Evolutionary conservation across 64 coral and sea anemone species (phyloP).

Genomic region (Montipora cactus): DNA sequence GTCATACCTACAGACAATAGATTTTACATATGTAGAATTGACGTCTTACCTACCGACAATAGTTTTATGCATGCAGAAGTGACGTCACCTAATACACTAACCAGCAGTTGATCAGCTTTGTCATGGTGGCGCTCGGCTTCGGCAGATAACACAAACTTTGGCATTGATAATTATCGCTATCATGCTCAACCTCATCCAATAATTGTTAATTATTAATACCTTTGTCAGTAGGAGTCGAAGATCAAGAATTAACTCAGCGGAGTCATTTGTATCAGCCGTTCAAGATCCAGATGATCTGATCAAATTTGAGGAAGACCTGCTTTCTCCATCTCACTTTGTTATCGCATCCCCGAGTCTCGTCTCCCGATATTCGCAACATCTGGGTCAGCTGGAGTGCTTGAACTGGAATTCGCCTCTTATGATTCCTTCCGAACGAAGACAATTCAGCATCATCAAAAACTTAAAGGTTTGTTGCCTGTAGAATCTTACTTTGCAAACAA

Average conservation of each 20-base stretch:
- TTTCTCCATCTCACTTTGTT: slow-evolving; percentile 73
- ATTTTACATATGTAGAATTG: no score
- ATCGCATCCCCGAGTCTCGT: slow-evolving; percentile 74
- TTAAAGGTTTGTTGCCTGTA: slow-evolving; percentile 68
- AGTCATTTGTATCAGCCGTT: slow-evolving; percentile 87
- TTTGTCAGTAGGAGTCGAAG: background rate
- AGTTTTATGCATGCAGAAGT: no score
- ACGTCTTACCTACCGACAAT: no score
- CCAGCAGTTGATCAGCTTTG: no score
- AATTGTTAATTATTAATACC: no score
- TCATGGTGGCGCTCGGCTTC: no score
- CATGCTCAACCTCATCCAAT: no score
- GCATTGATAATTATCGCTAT: no score
- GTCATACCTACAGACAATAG: no score
- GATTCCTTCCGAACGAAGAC: slow-evolving; percentile 61
- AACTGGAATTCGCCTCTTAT: slow-evolving; percentile 83
- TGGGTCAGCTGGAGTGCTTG: slow-evolving; percentile 85
- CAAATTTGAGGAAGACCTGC: slow-evolving; percentile 64
- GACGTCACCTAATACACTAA: no score
- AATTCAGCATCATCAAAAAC: slow-evolving; percentile 81
- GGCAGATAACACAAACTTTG: no score
- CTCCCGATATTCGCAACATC: slow-evolving; percentile 77
- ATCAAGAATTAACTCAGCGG: slow-evolving; percentile 40
- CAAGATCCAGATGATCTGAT: slow-evolving; percentile 81
- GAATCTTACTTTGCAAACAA: background rate